Evolutionary conservation across 2,888 invertebrate species (phyloP).

Genomic region (Epirrhoe alternata): DNA sequence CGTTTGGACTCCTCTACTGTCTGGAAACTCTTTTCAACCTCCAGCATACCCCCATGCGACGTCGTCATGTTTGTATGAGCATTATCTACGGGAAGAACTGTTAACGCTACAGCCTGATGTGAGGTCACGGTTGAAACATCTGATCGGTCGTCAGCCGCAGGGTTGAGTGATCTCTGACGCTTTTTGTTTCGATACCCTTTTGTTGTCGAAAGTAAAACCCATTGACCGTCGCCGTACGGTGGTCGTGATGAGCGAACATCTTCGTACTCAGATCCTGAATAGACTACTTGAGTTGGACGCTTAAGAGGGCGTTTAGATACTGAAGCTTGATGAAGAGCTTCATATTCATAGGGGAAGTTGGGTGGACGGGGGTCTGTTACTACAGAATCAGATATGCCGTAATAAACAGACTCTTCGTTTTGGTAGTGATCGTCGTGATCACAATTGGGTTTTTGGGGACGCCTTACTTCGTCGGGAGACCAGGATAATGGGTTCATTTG

Average conservation of each 20-base stretch:
- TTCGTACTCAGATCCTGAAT: conserved; percentile 79
- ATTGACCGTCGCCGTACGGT: conserved; percentile 89
- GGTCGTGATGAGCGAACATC: conserved; percentile 77
- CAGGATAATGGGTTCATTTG: conserved; percentile 63
- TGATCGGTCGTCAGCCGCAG: conserved; percentile 54
- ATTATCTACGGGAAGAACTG: conserved; percentile 89
- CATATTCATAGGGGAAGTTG: conserved; percentile 79
- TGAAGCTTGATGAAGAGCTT: conserved; percentile 70
- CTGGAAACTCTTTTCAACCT: conserved; percentile 90
- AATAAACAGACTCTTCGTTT: conserved; percentile 67
- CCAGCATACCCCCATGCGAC: conserved; percentile 90
- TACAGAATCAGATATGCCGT: conserved; percentile 74
- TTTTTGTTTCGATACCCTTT: conserved; percentile 88
- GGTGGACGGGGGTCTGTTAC: conserved; percentile 80
- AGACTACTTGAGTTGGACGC: conserved; percentile 79
- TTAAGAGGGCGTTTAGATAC: conserved; percentile 67
- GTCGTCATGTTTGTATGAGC: conserved; percentile 86
- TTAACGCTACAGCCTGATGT: conserved; percentile 86
- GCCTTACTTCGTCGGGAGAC: conserved; percentile 74
- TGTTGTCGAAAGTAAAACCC: conserved; percentile 91
- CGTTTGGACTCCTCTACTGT: conserved; percentile 87
- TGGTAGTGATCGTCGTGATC: conserved; percentile 67
- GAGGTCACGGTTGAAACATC: conserved; percentile 71
- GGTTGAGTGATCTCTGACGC: conserved; percentile 72
- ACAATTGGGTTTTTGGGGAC: conserved; percentile 76